Evolutionary conservation across 2,888 invertebrate genomes (phyloP).

Genomic region (Eustalomyia histrio): DNA sequence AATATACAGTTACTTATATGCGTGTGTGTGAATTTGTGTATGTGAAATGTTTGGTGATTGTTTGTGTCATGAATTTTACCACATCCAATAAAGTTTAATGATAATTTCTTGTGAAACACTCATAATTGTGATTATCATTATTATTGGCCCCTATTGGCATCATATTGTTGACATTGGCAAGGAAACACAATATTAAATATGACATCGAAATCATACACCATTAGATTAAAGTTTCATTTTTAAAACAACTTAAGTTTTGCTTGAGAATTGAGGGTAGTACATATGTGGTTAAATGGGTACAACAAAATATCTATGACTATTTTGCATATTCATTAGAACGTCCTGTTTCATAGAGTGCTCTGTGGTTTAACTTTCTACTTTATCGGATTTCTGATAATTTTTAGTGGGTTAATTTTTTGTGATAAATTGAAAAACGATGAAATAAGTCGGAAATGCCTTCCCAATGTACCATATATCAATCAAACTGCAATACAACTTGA

Average conservation of each 20-base stretch:
- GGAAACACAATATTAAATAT: background rate
- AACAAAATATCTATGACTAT: too few species aligned
- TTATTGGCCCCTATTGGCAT: slow-evolving; percentile 39
- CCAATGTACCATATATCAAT: too few species aligned
- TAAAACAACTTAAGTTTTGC: background rate
- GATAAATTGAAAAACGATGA: too few species aligned
- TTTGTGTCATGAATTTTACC: slow-evolving; percentile 38
- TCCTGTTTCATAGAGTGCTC: too few species aligned
- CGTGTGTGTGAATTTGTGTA: background rate
- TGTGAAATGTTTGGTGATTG: background rate
- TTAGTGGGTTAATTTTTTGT: too few species aligned
- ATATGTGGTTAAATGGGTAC: too few species aligned
- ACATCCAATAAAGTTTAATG: slow-evolving; percentile 55
- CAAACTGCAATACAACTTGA: too few species aligned
- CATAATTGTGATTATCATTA: slow-evolving; percentile 50
- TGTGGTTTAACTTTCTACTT: too few species aligned
- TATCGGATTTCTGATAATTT: too few species aligned
- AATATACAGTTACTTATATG: background rate
- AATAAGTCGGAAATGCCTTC: too few species aligned
- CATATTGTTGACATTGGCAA: slow-evolving; percentile 15
- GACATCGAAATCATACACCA: background rate
- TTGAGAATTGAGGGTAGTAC: too few species aligned
- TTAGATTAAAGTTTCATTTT: background rate
- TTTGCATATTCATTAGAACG: too few species aligned
- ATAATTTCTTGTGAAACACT: slow-evolving; percentile 49